Conservation (phyloP, 2,113 vertebrate species). For the Macroglossus sobrinus region DNA sequence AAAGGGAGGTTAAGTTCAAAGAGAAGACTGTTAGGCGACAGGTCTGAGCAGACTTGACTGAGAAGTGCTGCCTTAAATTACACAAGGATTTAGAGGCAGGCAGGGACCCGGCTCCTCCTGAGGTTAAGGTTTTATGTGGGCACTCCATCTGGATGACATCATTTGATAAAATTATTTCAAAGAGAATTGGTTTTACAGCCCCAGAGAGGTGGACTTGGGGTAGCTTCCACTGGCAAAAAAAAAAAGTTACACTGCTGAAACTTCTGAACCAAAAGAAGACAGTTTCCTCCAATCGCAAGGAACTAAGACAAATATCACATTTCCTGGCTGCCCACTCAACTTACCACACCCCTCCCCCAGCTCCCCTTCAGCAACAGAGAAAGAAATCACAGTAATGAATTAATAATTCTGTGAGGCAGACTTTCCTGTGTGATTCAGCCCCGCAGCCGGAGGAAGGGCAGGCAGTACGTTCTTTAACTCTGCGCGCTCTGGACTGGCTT, state of each 20-base stretch:
- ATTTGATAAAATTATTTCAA: accelerated
- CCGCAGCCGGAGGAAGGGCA: slow-evolving; percentile 62
- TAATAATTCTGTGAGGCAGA: slow-evolving; percentile 54
- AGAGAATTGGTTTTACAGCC: slow-evolving; percentile 5
- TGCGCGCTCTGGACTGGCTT: slow-evolving; percentile 71
- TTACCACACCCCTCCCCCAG: slow-evolving; percentile 31
- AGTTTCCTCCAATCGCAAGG: slow-evolving; percentile 55
- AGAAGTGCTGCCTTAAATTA: neutral
- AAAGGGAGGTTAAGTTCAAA: neutral
- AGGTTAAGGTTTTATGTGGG: neutral
- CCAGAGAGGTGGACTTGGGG: neutral
- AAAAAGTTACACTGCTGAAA: slow-evolving; percentile 43
- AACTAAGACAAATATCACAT: slow-evolving; percentile 77
- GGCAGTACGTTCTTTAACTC: slow-evolving; percentile 60
- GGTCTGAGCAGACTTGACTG: neutral
- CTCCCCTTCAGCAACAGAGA: slow-evolving; percentile 61
- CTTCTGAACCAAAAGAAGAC: slow-evolving; percentile 61
- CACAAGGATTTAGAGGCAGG: neutral
- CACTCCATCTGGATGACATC: neutral
- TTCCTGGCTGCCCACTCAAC: slow-evolving; percentile 75
- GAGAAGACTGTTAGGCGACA: neutral
- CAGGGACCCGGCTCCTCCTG: neutral
- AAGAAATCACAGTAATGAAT: slow-evolving; percentile 76
- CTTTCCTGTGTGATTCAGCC: slow-evolving; percentile 72
- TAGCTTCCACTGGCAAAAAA: slow-evolving; percentile 10